Evolutionary conservation across 2,797 vertebrate genomes (phyloP).

Genomic region (Sebastes nivosus): DNA sequence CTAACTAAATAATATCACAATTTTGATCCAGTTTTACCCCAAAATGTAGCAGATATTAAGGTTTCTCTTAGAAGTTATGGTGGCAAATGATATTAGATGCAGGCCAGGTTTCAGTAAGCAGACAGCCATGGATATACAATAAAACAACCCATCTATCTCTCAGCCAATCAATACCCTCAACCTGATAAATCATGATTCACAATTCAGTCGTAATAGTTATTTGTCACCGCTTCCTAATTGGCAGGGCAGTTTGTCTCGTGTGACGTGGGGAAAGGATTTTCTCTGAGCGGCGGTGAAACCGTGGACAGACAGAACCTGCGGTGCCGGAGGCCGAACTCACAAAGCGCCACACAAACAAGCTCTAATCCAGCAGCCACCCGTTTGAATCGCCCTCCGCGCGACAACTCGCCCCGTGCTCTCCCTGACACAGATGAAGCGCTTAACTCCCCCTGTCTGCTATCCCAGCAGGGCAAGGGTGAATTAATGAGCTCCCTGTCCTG

Average conservation of each 20-base stretch:
- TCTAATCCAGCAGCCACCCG: slow-evolving; percentile 43
- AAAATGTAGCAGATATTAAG: not conserved
- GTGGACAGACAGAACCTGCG: not conserved
- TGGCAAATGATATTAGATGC: not conserved
- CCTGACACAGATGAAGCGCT: slow-evolving; percentile 96
- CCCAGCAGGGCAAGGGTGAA: slow-evolving; percentile 92
- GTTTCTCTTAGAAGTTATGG: not conserved
- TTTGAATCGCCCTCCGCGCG: slow-evolving; percentile 62
- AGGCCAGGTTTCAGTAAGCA: not conserved
- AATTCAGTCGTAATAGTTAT: slow-evolving; percentile 2
- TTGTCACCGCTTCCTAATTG: slow-evolving; percentile 52
- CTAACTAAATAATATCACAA: not conserved
- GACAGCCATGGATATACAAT: not conserved
- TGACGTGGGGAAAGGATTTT: slow-evolving; percentile 10
- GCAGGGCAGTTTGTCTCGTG: slow-evolving; percentile 71
- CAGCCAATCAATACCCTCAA: slow-evolving; percentile 10
- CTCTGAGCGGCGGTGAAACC: not conserved
- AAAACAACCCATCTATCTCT: slow-evolving; percentile 9
- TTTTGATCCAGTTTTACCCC: not conserved
- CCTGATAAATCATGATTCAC: slow-evolving; percentile 19
- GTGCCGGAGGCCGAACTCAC: slow-evolving; percentile 23
- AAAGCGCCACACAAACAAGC: slow-evolving; percentile 37
- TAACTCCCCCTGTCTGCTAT: slow-evolving; percentile 85
- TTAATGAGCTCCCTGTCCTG: slow-evolving; percentile 96
- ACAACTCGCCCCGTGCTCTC: slow-evolving; percentile 59